Percentiles rank a stretch among this genome's conserved stretches.
Conservation (phyloP, 2,888 invertebrate species). For the Magallana nippona region DNA sequence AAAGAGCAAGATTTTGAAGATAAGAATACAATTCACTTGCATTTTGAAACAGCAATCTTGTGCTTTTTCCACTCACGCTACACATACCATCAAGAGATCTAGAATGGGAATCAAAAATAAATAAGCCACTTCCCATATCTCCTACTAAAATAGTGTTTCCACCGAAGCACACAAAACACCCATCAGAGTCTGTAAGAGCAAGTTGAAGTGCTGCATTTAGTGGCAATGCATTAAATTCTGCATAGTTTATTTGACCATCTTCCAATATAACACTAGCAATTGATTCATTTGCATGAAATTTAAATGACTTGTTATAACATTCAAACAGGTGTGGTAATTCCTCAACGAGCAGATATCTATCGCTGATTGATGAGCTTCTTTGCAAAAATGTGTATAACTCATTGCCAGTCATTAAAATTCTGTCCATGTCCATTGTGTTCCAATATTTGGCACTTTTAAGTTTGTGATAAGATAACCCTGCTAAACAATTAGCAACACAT, state of each 20-base stretch:
- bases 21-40: neutral
- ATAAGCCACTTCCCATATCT: neutral
- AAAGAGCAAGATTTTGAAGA: neutral
- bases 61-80: conserved; percentile 18
- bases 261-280: conserved; percentile 11
- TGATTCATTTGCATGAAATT: neutral
- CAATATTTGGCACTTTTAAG: neutral
- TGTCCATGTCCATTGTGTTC: conserved; percentile 3
- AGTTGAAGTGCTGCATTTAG: conserved; percentile 6
- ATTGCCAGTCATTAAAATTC: neutral
- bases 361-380: neutral
- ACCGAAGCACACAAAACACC: conserved; percentile 15
- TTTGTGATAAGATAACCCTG: neutral
- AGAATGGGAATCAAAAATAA: conserved; percentile 23
- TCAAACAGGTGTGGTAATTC: conserved; percentile 2
- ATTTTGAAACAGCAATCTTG: neutral
- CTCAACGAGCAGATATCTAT: neutral
- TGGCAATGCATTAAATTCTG: conserved; percentile 30
- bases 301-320: neutral
- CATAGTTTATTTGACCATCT: neutral
- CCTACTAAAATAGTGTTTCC: conserved; percentile 25
- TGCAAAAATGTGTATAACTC: conserved; percentile 13
- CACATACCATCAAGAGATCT: neutral
- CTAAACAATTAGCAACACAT: conserved; percentile 25
- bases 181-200: conserved; percentile 3